Base-by-base conservation (phyloP, 2,113 vertebrate species). In the Corythornis madagascariensis region DNA sequence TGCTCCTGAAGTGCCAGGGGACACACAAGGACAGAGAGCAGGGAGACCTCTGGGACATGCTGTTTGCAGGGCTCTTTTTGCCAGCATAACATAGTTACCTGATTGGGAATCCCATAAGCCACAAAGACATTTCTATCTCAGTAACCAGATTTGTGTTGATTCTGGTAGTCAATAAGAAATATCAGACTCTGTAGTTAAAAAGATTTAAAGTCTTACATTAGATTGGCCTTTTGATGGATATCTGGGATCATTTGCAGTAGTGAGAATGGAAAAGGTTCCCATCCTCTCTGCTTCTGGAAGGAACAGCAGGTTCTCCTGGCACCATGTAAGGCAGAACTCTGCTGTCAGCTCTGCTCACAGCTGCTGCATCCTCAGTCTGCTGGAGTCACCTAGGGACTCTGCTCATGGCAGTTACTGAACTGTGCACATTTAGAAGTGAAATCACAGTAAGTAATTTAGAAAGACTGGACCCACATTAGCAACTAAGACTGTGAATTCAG, bases 141-240 rank as follows among this genome's bases (percentile, higher is more conserved):
- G 56, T 88, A 93, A 96, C 87, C n/a, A 59, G 59, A 87, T 85
- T 74, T 64, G 67, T 73, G 64, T 93, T 66, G 89, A 90, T 86
- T 87, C 60, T 81, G 59, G 61, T 29, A 64, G 87, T 89, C 84
- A 83, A 66, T 92, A 89, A 81, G 53, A 81, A 89, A 81, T 40
- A 86, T 10, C 61, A 78, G 82, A 84, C 31, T 85, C 71, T 63
- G 53, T 45, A 29, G 64, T 76, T 89, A 71, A 82, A 77, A 67
- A 89, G 57, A 81, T 87, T 86, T 73, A 47, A 78, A 83, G 64
- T 52, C 40, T 90, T 90, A 31, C n/a, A 84, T 85, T 90, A 83
- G 83, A 66, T 94, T 90, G 90, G 21, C 72, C 26, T 82, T 63
- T 48, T 79, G 83, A 82, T 70, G 76, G 78, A 57, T 92, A 63